Base-by-base conservation (phyloP, 2,113 vertebrate species). In the Drymodes brunneopygia region DNA sequence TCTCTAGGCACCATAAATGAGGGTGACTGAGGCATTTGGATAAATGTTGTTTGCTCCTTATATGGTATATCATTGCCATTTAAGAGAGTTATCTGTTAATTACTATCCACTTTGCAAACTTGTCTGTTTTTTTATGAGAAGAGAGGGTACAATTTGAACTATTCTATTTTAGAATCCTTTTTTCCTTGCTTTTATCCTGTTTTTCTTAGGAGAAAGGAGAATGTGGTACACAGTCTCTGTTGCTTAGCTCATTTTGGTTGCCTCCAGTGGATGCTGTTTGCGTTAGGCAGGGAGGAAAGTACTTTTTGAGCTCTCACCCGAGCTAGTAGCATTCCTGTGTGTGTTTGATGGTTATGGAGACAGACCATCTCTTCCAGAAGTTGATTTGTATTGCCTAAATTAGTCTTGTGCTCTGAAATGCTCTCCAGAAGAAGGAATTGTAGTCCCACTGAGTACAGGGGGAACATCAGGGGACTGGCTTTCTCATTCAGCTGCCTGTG, bases 1-100 rank as follows among this genome's bases (percentile, higher is more conserved):
- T 96, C 90, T 96, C 93, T 77, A 96, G 71, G 93, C 95, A 94
- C 88, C 90, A 56, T 86, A 93, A 95, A 86, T 88, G 81, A 94
- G 90, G 47, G 71, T 48, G 79, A 83, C 81, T 83, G 78, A 88
- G 77, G 85, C 74, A 92, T 92, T 91, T 95, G 94, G 87, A 42
- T 91, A 93, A 94, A 95, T 2, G 6, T 86, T 88, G 27, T 51
- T 93, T 92, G 75, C 86, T 88, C 92, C 93, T 94, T 96, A 86
- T 90, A 88, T 70, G 92, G 92, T 71, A 36, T 51, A 83, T 96
- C 82, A 60, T 74, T 92, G 74, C 82, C 44, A 33, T 90, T 58
- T 77, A 47, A 73, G 60, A 92, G 66, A 75, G n/a, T 54, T 54
- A 58, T 70, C 84, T 92, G 14, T 95, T 96, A 94, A 94, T 94